Base-by-base conservation (phyloP, 1,140 invertebrate genomes). In the Zophobas morio region DNA sequence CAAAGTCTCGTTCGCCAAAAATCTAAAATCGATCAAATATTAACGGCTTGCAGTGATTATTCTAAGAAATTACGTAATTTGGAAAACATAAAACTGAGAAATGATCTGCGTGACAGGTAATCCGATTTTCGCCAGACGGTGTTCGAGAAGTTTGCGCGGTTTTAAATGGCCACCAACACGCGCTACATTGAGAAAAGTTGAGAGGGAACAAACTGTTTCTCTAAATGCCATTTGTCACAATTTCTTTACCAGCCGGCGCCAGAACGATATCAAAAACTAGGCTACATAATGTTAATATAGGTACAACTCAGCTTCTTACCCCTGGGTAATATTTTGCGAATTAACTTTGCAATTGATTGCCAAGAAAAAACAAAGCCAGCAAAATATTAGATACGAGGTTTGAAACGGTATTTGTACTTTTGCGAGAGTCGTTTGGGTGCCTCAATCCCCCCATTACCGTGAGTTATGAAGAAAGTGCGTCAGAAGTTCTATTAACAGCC, bases 381-480 rank as follows among this genome's bases (percentile, higher is more conserved):
- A 74, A 73, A 78, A 74, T 75, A 75, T 75, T 75, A 78, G 74
- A 74, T 78, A 78, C 47, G 74, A 75, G 66, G 51, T 78, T 78
- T 66, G 54, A 63, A 40, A 66, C 20, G 60, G 60, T 66, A 66
- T 66, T 78, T 78, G 77, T 78, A 74, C 66, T 66, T 72, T 63
- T 78, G 60, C 46, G 60, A 75, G 74, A 53, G 74, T 47, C 57
- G 60, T 66, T 66, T 42, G 6, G 60, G 60, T 66, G 60, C 60
- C 60, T 66, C 49, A 73, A 73, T 73, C 47, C 66, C 49, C 79
- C 76, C 76, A 78, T 80, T 80, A 80, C 73, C 20, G 54, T 81
- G 80, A 81, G 74, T 78, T 79, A 81, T 81, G 80, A 51, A 77
- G 53, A 79, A 81, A 81, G 80, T 81, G 80, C 80, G 80, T 81